These are phyloP conservation scores for Battus philenor DNA, from an alignment of 1,140 invertebrate species.

Conservation along the genomic window DNA sequence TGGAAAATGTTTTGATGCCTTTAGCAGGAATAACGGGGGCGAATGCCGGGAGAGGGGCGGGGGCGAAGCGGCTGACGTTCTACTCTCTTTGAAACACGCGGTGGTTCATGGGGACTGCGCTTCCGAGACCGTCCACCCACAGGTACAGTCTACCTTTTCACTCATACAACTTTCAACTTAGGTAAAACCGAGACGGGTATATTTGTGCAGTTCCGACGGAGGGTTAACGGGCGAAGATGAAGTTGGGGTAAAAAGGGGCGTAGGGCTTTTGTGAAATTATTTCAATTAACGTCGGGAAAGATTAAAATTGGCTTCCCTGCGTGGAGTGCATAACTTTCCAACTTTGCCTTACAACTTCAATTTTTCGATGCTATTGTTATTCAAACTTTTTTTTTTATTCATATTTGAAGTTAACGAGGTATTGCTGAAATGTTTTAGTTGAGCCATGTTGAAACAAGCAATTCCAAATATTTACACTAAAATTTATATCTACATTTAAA, in stretches of 20 bases:
- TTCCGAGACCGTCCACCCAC: constrained; percentile 54
- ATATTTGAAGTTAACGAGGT: no score
- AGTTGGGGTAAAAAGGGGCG: constrained; percentile 19
- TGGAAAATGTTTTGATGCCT: background rate
- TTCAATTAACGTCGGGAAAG: constrained; percentile 40
- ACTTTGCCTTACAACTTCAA: no score
- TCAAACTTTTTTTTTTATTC: no score
- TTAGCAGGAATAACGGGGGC: constrained; percentile 51
- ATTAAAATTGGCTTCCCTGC: constrained; percentile 22
- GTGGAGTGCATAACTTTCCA: no score
- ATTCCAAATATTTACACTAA: no score
- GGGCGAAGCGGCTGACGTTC: constrained; percentile 85
- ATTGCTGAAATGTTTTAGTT: no score
- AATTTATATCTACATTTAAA: no score
- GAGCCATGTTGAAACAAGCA: no score
- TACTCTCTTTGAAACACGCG: constrained; percentile 90
- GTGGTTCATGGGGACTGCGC: constrained; percentile 85
- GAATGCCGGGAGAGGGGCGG: constrained; percentile 61
- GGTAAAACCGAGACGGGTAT: constrained; percentile 24
- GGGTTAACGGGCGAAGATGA: constrained; percentile 10
- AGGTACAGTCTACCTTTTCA: constrained; percentile 49
- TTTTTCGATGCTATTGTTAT: no score
- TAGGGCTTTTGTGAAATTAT: constrained; percentile 30
- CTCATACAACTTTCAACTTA: constrained; percentile 15
- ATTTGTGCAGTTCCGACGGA: constrained; percentile 9